These are phyloP conservation scores for Lithobates sylvaticus DNA, from an alignment of 2,797 vertebrate species.

Conservation along the genomic window DNA sequence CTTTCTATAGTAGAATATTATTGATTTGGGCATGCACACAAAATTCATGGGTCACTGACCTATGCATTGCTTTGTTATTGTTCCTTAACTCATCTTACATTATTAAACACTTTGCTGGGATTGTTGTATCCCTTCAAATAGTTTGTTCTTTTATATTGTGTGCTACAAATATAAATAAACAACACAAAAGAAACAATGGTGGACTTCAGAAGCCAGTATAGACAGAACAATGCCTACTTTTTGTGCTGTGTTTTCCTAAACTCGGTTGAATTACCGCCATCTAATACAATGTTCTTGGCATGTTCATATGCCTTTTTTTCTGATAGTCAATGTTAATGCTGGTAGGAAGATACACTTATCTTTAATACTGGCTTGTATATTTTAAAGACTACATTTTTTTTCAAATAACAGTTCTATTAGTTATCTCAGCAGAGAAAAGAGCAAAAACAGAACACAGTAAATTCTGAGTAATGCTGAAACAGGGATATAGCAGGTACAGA, in stretches of 20 bases:
- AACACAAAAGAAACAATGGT: background rate
- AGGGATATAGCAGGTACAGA: too few relatives aligned
- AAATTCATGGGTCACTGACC: conserved; percentile 17
- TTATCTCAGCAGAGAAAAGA: too few relatives aligned
- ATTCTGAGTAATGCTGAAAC: too few relatives aligned
- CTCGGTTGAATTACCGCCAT: background rate
- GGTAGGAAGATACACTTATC: too few relatives aligned
- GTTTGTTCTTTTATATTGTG: too few relatives aligned
- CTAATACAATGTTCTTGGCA: background rate
- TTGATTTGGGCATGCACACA: conserved; percentile 13
- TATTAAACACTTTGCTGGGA: background rate
- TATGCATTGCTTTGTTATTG: conserved; percentile 13
- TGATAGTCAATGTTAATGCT: too few relatives aligned
- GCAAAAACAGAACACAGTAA: too few relatives aligned
- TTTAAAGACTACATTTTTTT: too few relatives aligned
- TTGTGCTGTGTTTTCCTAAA: background rate
- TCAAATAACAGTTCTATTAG: too few relatives aligned
- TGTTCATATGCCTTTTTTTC: background rate
- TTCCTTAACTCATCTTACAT: background rate
- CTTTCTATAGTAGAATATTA: conserved; percentile 26
- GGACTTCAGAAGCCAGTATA: too few relatives aligned
- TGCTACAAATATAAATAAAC: too few relatives aligned
- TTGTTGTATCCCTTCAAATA: background rate
- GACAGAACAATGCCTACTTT: background rate
- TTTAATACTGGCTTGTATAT: too few relatives aligned